phyloP scores from a whole-genome alignment of 2,888 invertebrate genomes.

The Microctonus aethiopoides region DNA sequence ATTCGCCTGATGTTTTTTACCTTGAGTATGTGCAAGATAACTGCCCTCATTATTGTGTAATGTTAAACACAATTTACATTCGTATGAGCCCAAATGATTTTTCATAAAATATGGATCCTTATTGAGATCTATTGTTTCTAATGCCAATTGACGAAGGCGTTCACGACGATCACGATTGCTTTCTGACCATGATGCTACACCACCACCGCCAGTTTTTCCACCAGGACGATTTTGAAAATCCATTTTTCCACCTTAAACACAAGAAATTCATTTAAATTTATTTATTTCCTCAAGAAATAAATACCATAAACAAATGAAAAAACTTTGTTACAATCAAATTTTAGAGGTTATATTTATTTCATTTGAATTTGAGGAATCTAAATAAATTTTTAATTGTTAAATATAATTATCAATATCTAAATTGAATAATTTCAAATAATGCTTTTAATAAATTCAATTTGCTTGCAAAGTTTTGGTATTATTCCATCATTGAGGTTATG shows the following conservation, averaged over 20 bases:
- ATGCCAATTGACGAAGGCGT: constrained; percentile 91
- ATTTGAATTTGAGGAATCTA: too few relatives aligned
- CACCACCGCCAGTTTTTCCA: constrained; percentile 99
- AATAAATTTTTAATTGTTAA: too few relatives aligned
- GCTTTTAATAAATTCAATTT: too few relatives aligned
- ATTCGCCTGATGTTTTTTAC: constrained; percentile 99
- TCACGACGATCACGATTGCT: constrained; percentile 97
- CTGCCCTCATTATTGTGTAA: constrained; percentile 99
- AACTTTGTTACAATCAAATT: too few relatives aligned
- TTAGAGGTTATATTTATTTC: too few relatives aligned
- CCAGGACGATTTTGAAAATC: constrained; percentile 99
- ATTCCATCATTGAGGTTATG: too few relatives aligned
- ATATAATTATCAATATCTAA: too few relatives aligned
- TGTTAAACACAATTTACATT: constrained; percentile 98
- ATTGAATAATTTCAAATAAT: too few relatives aligned
- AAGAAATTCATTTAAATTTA: not conserved
- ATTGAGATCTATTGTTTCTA: constrained; percentile 98
- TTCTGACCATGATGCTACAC: constrained; percentile 99
- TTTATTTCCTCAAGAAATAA: not conserved
- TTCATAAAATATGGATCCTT: constrained; percentile 99
- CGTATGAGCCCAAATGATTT: constrained; percentile 98
- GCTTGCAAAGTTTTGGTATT: too few relatives aligned
- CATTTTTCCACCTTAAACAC: constrained; percentile 71
- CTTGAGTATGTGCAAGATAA: constrained; percentile 98
- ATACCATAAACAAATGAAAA: too few relatives aligned